Evolutionary conservation across 2,888 invertebrate species (phyloP), one percentile per base, ranked within the genome.

Genomic region (Chloroclysta siterata): DNA sequence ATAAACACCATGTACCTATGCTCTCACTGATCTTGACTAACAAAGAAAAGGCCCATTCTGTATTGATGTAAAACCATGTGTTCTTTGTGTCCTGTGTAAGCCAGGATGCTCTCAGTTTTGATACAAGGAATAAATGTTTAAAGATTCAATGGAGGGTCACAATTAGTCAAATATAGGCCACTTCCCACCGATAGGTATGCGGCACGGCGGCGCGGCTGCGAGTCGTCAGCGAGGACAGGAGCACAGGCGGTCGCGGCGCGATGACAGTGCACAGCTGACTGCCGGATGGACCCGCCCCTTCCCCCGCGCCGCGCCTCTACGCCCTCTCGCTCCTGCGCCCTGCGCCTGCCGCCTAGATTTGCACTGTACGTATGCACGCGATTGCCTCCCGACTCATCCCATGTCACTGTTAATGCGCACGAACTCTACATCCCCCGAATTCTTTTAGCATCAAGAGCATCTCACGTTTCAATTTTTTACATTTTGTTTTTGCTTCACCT

Each of bases 231-330:
- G 60, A 50, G 53, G 28, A 48, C 60, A 54, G 54, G 62, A 72
- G 54, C 66, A 74, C 77, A 75, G 80, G 72, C 73, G 74, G 74
- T 76, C 72, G 77, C 76, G 81, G 83, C 81, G 83, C 82, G 80
- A 83, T 88, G 88, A 84, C 88, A 88, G 84, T 85, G 87, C 90
- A 91, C 92, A 93, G 92, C 92, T 92, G 92, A 93, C 92, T 91
- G 88, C 78, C 87, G 83, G 83, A 83, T 83, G 78, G 78, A 73
- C 75, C 77, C 79, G 80, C 79, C 78, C 78, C 81, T 65, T 80
- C 59, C 79, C 73, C 69, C 76, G 69, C 71, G 70, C 75, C 72
- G 72, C 73, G 75, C 76, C 73, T 69, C 68, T 73, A 71, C 77
- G 74, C 74, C 74, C 75, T 74, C 73, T 75, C 73, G 77, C 72